Percentiles rank a stretch among this genome's conserved stretches.
phyloP scores from a whole-genome alignment of 2,888 invertebrate genomes.

The Drosophila austrosaltans region DNA sequence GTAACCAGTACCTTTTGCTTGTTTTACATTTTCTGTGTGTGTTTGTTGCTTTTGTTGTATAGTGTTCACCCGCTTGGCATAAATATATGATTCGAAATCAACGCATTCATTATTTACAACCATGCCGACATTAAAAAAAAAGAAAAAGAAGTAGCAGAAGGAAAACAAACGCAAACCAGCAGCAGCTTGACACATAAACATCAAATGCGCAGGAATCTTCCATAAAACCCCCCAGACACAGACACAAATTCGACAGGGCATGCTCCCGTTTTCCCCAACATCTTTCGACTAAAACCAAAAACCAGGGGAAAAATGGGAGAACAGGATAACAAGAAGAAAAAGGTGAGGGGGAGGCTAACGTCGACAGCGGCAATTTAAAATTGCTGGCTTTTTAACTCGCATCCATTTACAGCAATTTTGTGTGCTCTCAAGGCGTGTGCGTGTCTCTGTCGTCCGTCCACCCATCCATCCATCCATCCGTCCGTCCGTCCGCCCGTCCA shows the following conservation, averaged over 20 bases:
- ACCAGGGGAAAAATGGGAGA: neutral
- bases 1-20: no score
- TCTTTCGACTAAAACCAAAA: constrained; percentile 12
- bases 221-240: constrained; percentile 21
- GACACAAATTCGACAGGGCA: constrained; percentile 17
- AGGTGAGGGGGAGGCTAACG: constrained; percentile 45
- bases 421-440: constrained; percentile 47
- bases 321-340: constrained; percentile 9
- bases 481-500: constrained; percentile 2
- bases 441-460: constrained; percentile 31
- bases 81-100: constrained; percentile 72
- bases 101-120: constrained; percentile 76
- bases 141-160: constrained; percentile 37
- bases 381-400: constrained; percentile 77
- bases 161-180: constrained; percentile 46
- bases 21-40: neutral
- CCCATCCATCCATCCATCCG: neutral
- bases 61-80: constrained; percentile 56
- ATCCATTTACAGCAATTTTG: constrained; percentile 78
- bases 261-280: constrained; percentile 14
- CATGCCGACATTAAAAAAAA: constrained; percentile 48
- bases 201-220: constrained; percentile 62
- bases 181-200: constrained; percentile 76
- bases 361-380: constrained; percentile 74
- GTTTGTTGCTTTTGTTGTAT: constrained; percentile 26